Percentiles rank a stretch among this genome's conserved stretches.
Conservation (phyloP, 1,140 invertebrate genomes). For the Drosophila parabipectinata region DNA sequence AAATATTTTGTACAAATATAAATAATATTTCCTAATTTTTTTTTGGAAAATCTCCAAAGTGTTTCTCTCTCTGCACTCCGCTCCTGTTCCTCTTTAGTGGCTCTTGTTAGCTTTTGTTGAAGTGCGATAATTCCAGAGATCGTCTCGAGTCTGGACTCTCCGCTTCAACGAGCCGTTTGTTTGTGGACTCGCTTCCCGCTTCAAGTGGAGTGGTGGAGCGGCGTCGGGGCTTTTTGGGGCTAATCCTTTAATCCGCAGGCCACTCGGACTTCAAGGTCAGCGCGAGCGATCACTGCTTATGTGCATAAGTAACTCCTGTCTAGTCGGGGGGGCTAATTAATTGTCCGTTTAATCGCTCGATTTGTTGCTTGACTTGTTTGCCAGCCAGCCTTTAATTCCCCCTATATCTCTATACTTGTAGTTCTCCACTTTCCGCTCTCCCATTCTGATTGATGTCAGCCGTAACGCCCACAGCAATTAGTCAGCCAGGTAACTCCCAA, state of each 20-base stretch:
- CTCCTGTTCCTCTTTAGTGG: conserved; percentile 5
- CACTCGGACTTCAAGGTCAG: conserved; percentile 62
- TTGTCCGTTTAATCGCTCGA: conserved; percentile 77
- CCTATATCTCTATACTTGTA: conserved; percentile 1
- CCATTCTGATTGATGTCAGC: conserved; percentile 67
- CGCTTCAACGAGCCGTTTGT: conserved; percentile 50
- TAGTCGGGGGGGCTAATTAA: conserved; percentile 62
- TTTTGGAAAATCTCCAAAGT: too few relatives aligned
- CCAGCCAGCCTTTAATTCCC: conserved; percentile 2
- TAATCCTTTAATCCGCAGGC: conserved; percentile 76
- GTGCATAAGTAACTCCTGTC: conserved; percentile 23
- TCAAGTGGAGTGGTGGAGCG: conserved; percentile 24
- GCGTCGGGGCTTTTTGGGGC: conserved; percentile 5
- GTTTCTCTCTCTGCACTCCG: not conserved
- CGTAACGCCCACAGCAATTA: conserved; percentile 67
- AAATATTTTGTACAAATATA: too few relatives aligned
- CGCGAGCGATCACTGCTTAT: conserved; percentile 18
- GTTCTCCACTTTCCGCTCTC: conserved; percentile 3
- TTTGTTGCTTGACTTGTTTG: conserved; percentile 51
- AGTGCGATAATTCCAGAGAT: conserved; percentile 77
- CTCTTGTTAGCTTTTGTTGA: conserved; percentile 59
- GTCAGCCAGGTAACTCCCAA: conserved; percentile 46
- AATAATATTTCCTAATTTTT: too few relatives aligned
- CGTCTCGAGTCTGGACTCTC: conserved; percentile 5
- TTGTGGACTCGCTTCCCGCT: conserved; percentile 52